Conservation (phyloP, 2,888 invertebrate genomes). For the Isoperla grammatica region DNA sequence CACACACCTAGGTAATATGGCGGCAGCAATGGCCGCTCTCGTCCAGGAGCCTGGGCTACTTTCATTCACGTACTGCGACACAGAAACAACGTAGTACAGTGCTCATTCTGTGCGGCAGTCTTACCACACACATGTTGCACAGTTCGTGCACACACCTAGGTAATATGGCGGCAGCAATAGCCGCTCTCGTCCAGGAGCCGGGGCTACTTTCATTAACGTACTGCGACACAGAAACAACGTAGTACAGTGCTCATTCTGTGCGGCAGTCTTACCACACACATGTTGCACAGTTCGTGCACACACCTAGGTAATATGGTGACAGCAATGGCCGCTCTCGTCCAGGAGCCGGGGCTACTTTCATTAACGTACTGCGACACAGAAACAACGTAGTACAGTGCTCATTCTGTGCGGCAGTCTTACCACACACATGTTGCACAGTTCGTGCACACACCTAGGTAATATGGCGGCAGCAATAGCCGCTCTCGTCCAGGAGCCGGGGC, state of each 20-base stretch:
- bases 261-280: too few relatives aligned
- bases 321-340: slow-evolving; percentile 64
- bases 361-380: slow-evolving; percentile 45
- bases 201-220: slow-evolving; percentile 46
- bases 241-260: not conserved
- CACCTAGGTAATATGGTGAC: too few relatives aligned
- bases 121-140: too few relatives aligned
- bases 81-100: not conserved
- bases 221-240: slow-evolving; percentile 39
- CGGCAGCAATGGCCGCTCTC: slow-evolving; percentile 58
- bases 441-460: too few relatives aligned
- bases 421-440: too few relatives aligned
- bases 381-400: not conserved
- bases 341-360: slow-evolving; percentile 47
- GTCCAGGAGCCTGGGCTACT: slow-evolving; percentile 55
- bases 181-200: slow-evolving; percentile 58
- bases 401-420: too few relatives aligned
- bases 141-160: too few relatives aligned
- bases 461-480: slow-evolving; percentile 61
- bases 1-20: too few relatives aligned
- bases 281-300: too few relatives aligned
- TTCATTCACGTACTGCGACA: slow-evolving; percentile 45
- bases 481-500: slow-evolving; percentile 55
- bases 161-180: slow-evolving; percentile 60
- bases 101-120: too few relatives aligned